A percentile compares a stretch with the other conserved stretches of the same genome.
Conservation (phyloP, 2,797 vertebrate species). For the Mormyrus proboscirostris region DNA sequence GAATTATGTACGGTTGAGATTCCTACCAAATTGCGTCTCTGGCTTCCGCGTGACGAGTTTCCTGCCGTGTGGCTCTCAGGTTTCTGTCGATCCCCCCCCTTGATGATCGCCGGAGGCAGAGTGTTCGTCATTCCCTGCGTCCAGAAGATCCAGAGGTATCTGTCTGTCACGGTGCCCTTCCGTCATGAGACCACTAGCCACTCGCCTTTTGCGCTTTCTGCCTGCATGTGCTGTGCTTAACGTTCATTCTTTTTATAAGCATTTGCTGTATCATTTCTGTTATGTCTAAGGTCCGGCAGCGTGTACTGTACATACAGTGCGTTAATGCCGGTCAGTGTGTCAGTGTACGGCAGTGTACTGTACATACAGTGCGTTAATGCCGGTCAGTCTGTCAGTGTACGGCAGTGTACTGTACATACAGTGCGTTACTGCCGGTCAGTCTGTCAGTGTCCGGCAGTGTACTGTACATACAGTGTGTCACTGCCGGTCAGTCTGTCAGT, state of each 20-base stretch:
- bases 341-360: neutral
- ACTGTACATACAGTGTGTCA: neutral
- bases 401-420: neutral
- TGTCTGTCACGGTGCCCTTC: neutral
- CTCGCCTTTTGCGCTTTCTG: neutral
- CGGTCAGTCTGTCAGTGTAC: neutral
- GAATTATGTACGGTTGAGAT: neutral
- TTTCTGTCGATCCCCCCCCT: conserved; percentile 80
- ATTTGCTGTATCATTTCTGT: neutral
- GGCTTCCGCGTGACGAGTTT: neutral
- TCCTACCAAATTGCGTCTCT: neutral
- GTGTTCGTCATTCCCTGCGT: conserved; percentile 86
- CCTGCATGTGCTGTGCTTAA: neutral
- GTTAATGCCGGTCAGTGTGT: neutral
- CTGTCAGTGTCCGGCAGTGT: neutral
- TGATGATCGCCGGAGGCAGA: conserved; percentile 87
- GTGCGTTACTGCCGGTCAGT: neutral
- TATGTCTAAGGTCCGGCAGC: neutral
- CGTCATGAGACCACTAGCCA: neutral
- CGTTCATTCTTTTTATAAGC: neutral
- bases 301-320: neutral
- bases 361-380: neutral
- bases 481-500: neutral
- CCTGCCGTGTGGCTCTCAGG: conserved; percentile 52
- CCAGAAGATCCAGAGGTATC: conserved; percentile 82